phyloP scores from a whole-genome alignment of 2,113 vertebrate species.

The Thymallus thymallus region DNA sequence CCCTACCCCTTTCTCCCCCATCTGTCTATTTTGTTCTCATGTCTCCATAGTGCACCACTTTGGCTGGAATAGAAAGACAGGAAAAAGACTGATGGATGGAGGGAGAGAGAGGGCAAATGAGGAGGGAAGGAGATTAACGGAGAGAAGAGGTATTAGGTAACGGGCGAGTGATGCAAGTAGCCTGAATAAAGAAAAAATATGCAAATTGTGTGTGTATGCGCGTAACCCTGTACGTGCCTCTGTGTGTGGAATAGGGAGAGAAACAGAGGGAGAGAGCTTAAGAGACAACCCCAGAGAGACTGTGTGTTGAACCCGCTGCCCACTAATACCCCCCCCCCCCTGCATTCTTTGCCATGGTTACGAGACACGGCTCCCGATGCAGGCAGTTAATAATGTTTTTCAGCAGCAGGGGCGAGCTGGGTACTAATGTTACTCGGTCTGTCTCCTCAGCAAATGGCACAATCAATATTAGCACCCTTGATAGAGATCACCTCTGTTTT shows the following conservation, averaged over 20 bases:
- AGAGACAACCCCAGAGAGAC: conserved; percentile 61
- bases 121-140: conserved; percentile 9
- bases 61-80: too few relatives aligned
- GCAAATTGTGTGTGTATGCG: conserved; percentile 47
- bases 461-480: too few relatives aligned
- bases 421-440: conserved; percentile 75
- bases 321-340: conserved; percentile 44
- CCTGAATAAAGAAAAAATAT: conserved; percentile 46
- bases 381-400: conserved; percentile 75
- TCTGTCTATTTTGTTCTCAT: not conserved
- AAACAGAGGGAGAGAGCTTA: conserved; percentile 54
- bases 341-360: conserved; percentile 73
- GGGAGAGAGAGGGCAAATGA: too few relatives aligned
- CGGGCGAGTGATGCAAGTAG: conserved; percentile 50
- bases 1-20: not conserved
- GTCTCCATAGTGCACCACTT: too few relatives aligned
- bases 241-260: conserved; percentile 43
- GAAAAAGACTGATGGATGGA: not conserved
- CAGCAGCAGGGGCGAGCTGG: conserved; percentile 67
- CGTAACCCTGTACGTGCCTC: not conserved
- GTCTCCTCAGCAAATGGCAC: conserved; percentile 54
- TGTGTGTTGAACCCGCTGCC: conserved; percentile 65
- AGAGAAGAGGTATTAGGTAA: conserved; percentile 37
- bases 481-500: too few relatives aligned
- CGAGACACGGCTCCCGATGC: conserved; percentile 71